These are phyloP conservation scores for Echinops telfairi DNA, from an alignment of 2,113 vertebrate genomes.

Conservation along the genomic window DNA sequence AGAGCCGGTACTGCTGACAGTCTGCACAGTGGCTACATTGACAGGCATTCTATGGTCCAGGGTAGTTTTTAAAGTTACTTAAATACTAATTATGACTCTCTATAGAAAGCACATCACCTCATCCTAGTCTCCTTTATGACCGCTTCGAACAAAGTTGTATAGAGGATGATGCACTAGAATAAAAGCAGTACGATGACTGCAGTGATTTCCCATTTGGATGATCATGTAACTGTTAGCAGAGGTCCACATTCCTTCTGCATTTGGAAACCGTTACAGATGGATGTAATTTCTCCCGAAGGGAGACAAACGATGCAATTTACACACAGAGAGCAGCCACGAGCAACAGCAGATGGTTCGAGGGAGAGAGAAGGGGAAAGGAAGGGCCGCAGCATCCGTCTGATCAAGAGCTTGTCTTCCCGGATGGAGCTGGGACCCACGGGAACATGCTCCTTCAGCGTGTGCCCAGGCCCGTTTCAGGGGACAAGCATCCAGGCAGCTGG, in stretches of 20 bases:
- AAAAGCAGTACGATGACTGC: background rate
- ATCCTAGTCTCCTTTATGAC: background rate
- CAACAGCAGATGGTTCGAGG: background rate
- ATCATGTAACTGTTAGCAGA: background rate
- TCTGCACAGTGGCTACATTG: accelerated
- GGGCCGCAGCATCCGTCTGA: accelerated
- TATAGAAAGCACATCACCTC: background rate
- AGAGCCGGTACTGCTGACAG: too few species aligned
- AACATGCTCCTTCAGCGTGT: accelerated
- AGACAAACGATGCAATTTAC: background rate
- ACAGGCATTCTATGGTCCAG: background rate
- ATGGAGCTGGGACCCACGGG: background rate
- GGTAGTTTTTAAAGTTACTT: background rate
- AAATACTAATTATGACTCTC: background rate
- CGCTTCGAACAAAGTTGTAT: background rate
- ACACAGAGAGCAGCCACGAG: background rate
- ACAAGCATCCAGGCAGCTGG: accelerated
- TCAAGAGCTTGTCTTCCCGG: background rate
- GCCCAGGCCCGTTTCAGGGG: background rate
- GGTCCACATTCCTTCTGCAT: background rate
- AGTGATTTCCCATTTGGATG: background rate
- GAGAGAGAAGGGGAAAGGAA: background rate
- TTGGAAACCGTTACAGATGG: background rate
- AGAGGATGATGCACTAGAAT: background rate
- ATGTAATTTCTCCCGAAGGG: background rate